These are phyloP conservation scores for Gonatopus flavifemur DNA, from an alignment of 1,140 invertebrate species.

Conservation along the genomic window DNA sequence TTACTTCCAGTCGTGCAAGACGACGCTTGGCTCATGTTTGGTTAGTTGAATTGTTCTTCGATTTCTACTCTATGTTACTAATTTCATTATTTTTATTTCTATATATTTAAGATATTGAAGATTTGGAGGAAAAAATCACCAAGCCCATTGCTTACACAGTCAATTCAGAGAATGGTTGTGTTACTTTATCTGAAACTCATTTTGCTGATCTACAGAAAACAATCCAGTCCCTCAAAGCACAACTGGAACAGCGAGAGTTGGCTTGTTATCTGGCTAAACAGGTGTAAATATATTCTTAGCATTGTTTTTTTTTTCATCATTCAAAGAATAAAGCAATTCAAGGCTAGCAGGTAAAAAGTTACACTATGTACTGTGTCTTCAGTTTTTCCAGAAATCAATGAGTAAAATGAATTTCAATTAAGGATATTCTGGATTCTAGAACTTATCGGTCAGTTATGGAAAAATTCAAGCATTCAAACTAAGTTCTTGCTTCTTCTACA, in stretches of 20 bases:
- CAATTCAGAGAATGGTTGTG: slow-evolving; percentile 63
- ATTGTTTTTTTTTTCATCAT: slow-evolving; percentile 4
- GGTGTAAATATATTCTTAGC: slow-evolving; percentile 34
- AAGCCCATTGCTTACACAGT: slow-evolving; percentile 43
- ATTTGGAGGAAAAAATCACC: slow-evolving; percentile 51
- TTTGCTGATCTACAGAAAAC: slow-evolving; percentile 66
- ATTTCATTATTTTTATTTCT: slow-evolving; percentile 18
- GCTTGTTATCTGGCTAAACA: slow-evolving; percentile 47
- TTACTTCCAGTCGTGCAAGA: slow-evolving; percentile 75
- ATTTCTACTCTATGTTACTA: no score
- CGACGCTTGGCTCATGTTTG: slow-evolving; percentile 84
- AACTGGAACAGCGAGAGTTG: slow-evolving; percentile 49
- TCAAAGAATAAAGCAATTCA: no score
- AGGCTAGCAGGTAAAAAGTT: no score
- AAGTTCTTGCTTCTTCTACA: no score
- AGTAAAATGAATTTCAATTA: no score
- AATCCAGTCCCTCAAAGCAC: slow-evolving; percentile 55
- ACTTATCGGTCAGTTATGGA: no score
- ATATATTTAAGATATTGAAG: slow-evolving; percentile 44
- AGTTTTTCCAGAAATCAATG: no score
- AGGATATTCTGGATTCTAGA: no score
- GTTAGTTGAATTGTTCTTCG: slow-evolving; percentile 62
- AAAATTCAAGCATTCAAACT: no score
- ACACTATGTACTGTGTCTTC: no score
- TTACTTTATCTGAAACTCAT: slow-evolving; percentile 65